Evolutionary conservation across 2,797 vertebrate genomes (phyloP), one percentile per base, ranked within the genome.

Genomic region (Gymnopithys bicolor): DNA sequence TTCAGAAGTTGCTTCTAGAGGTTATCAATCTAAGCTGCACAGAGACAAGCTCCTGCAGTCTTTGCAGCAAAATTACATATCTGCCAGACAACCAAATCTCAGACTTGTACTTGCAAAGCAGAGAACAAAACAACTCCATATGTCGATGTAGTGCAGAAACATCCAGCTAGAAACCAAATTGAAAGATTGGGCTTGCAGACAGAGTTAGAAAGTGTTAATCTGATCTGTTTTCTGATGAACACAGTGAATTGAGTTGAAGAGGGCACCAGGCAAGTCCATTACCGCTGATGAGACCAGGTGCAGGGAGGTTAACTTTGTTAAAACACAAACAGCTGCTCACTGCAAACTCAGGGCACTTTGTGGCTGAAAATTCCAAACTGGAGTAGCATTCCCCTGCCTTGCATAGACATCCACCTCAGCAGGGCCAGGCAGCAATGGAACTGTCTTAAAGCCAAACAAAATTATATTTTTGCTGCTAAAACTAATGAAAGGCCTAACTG

Each of bases 251-350:
- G 84, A 94, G 89, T 46, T 94, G 95, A 94, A 95, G 91, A 93
- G 85, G 67, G 95, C 90, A 96, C 75, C 90, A 93, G 79, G 91
- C 94, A 88, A 86, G 77, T 62, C 69, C 76, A 37, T 91, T 94
- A 96, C 77, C 0, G 5, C 91, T 77, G 89, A 62, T 33, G 45
- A 85, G 70, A 77, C 60, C 63, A 9, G 32, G 74, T 49, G 55
- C 77, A 87, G 64, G 45, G 52, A 89, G 43, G 83, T 90, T 95
- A 93, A 97, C 67, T 74, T 63, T n/a, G 76, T 95, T 96, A 96
- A 75, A 90, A 90, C 37, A 80, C 45, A 69, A 84, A 94, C 70
- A 53, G 33, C 63, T 59, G 13, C 49, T 89, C 14, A 0, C 19
- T 68, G 71, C 62, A 76, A 90, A 80, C 23, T 51, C 32, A 25